Evolutionary conservation across 2,113 vertebrate species (phyloP), one percentile per base, ranked within the genome.

Genomic region (Malurus elegans): DNA sequence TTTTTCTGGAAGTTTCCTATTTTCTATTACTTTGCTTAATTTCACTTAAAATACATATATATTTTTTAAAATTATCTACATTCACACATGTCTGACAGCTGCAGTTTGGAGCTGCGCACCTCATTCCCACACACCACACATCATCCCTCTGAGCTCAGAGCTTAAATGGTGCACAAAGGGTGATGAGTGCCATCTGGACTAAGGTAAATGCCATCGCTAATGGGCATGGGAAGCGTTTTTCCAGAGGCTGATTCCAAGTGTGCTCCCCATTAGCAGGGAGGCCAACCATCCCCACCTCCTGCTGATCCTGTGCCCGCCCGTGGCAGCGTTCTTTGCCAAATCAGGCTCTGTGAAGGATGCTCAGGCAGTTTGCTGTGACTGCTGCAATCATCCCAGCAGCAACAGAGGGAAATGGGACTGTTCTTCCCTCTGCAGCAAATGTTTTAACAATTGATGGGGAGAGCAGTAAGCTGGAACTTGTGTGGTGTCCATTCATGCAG

Each of bases 401-500:
- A 45, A 57, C 50, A 79, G 60, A 93, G 48, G 9, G 23, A 80
- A 83, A 48, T 0, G 0, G 3, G 44, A 16, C 80, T 58, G 26
- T 66, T 84, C 29, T 65, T 85, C 32, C 26, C 18, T n/a, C 58
- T 74, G 61, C 56, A 85, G 26, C 69, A 56, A 70, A 56, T 12
- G 9, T 54, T 95, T 93, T 64, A 89, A 74, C 86, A 88, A 65
- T 67, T 60, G 47, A 62, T 79, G 72, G n/a, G n/a, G 53, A 40
- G 88, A 65, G 36, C 38, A n/a, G 61, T 42, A 73, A 88, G 8
- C 60, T 73, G 51, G 50, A 91, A 26, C 45, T 47, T 54, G 29
- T 31, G 47, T 32, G 29, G 7, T 48, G 11, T 56, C 79, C 56
- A 9, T 62, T 85, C 70, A 23, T 28, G 58, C 65, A 54, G 83